Evolutionary conservation across 2,797 vertebrate genomes (phyloP), one percentile per base, ranked within the genome.

Genomic region (Mormyrops attenuatus): DNA sequence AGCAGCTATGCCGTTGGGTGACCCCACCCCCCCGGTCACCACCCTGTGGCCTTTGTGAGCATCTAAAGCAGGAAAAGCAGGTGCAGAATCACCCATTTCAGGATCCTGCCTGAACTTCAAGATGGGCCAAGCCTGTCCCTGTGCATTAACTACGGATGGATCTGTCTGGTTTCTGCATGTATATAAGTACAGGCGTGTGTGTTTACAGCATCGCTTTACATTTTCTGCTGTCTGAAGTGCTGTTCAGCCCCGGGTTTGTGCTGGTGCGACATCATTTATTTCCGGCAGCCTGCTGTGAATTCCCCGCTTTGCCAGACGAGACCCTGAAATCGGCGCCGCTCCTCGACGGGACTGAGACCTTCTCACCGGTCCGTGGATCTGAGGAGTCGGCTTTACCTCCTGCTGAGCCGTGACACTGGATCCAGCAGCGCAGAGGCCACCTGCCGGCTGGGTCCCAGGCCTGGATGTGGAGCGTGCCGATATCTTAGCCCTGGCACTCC

Each of bases 1-100:
- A 99, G 98, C 95, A 99, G 96, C 95, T 99, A 99, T 0, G 98
- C 98, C 0, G 98, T 97, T 0, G 97, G 98, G 80, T 99, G 97
- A 94, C n/a, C 38, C 9, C 13, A 30, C 22, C 85, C 44, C 20
- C 85, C 30, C 50, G 0, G 11, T 9, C 73, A 44, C 15, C 17
- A 1, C 50, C 20, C 80, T 47, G 38, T 44, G 38, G 13, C 50
- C 47, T 20, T 38, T 41, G 34, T 57, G 26, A 17, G 85, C 26
- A 87, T 9, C 30, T 53, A 2, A 41, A 22, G 15, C 22, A 57
- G 15, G 13, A 34, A 53, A 53, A 17, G 49, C 20, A 6, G 73
- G 15, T 13, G 11, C 3, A 49, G 49, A 85, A 66, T 66, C 26
- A 57, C 15, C 49, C 85, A 41, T 1, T 87, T 52, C 26, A 85